These are phyloP conservation scores for Caerostris darwini DNA, from an alignment of 1,140 invertebrate species.

Conservation along the genomic window DNA sequence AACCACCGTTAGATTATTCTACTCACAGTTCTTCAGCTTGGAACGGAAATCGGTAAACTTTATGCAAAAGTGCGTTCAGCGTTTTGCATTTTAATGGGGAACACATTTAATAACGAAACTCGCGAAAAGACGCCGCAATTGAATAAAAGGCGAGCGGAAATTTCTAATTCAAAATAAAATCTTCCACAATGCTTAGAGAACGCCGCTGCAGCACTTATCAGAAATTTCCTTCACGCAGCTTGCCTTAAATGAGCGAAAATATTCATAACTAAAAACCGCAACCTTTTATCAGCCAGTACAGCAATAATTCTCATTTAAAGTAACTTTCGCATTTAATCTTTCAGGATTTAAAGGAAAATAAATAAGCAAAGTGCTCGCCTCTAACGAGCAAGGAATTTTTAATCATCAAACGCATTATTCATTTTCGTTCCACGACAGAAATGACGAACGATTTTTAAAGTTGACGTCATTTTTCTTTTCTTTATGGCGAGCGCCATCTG, in stretches of 20 bases:
- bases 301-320: slow-evolving; percentile 29
- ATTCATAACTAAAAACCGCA: slow-evolving; percentile 31
- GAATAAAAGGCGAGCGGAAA: neutral
- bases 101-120: too few relatives aligned
- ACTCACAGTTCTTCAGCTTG: too few relatives aligned
- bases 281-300: neutral
- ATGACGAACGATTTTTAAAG: slow-evolving; percentile 38
- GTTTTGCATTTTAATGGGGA: too few relatives aligned
- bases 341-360: neutral
- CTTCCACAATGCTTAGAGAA: neutral
- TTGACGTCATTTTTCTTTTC: slow-evolving; percentile 16
- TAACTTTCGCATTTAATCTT: slow-evolving; percentile 32
- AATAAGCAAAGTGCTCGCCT: neutral
- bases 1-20: too few relatives aligned
- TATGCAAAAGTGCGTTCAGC: neutral
- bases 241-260: slow-evolving; percentile 24
- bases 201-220: neutral
- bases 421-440: neutral
- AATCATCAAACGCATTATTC: slow-evolving; percentile 28
- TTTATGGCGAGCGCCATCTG: neutral
- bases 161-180: neutral
- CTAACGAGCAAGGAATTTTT: slow-evolving; percentile 11
- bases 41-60: neutral
- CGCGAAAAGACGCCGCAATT: neutral
- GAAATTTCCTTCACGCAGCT: neutral